phyloP scores from a whole-genome alignment of 1,140 invertebrate species.

The Zaprionus lachaisei region DNA sequence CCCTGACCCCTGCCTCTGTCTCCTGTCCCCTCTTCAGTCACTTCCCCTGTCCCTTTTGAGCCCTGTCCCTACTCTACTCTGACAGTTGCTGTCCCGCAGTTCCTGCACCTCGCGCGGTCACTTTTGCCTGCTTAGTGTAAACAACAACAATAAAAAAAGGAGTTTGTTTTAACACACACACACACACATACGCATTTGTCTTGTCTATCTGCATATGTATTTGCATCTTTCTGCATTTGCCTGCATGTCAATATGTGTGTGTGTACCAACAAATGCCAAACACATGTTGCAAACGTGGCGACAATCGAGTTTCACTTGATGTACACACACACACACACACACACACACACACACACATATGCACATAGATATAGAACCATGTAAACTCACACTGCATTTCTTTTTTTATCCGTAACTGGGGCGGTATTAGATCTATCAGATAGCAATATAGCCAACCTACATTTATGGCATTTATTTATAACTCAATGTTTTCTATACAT shows the following conservation, averaged over 20 bases:
- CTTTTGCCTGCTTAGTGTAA: constrained; percentile 13
- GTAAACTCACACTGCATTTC: not conserved
- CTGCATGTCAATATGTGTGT: constrained; percentile 30
- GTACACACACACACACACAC: constrained; percentile 13
- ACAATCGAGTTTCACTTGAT: constrained; percentile 47
- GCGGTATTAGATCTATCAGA: too few relatives aligned
- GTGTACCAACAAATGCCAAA: constrained; percentile 66
- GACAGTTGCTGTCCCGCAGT: not conserved
- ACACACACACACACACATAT: not conserved
- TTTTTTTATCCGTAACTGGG: too few relatives aligned
- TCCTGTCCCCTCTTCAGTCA: too few relatives aligned
- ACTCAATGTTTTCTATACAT: too few relatives aligned
- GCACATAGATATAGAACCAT: not conserved
- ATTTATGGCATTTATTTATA: too few relatives aligned
- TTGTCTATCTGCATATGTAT: not conserved
- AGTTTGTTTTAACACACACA: constrained; percentile 33
- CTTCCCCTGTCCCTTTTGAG: not conserved
- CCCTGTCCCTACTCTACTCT: not conserved
- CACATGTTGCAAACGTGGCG: constrained; percentile 70
- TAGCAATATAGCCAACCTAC: too few relatives aligned
- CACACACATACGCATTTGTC: not conserved
- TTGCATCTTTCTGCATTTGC: not conserved
- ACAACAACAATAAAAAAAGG: constrained; percentile 15
- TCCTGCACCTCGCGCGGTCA: constrained; percentile 1
- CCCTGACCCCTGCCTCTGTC: not conserved